These are phyloP conservation scores for Panorpa germanica DNA, from an alignment of 2,888 invertebrate genomes.

Conservation along the genomic window DNA sequence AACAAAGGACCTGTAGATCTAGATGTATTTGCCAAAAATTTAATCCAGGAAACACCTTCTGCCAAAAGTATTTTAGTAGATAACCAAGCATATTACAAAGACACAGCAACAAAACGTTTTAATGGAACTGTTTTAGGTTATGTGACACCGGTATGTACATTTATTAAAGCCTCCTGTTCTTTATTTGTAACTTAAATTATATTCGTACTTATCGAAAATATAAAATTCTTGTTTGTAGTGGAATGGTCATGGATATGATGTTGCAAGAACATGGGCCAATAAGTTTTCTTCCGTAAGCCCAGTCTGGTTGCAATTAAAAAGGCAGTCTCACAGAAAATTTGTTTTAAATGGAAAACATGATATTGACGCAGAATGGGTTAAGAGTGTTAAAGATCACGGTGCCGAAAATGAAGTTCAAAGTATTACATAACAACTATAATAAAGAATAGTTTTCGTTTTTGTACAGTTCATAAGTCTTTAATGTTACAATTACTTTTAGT, in stretches of 20 bases:
- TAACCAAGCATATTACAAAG: constrained; percentile 53
- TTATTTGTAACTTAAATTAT: constrained; percentile 1
- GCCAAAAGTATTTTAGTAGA: constrained; percentile 59
- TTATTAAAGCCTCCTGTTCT: constrained; percentile 2
- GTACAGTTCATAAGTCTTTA: constrained; percentile 10
- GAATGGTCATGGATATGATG: constrained; percentile 87
- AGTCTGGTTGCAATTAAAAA: constrained; percentile 79
- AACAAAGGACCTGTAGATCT: constrained; percentile 34
- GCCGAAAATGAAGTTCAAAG: constrained; percentile 34
- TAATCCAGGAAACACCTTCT: constrained; percentile 46
- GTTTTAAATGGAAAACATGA: constrained; percentile 60
- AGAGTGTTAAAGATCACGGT: constrained; percentile 43
- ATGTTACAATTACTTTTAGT: constrained; percentile 30
- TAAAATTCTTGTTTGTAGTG: constrained; percentile 41
- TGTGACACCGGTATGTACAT: constrained; percentile 69
- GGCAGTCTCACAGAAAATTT: constrained; percentile 39
- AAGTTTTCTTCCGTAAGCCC: constrained; percentile 87
- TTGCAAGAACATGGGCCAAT: constrained; percentile 72
- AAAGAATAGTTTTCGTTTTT: constrained; percentile 1
- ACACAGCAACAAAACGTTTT: constrained; percentile 44
- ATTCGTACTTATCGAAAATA: constrained; percentile 5
- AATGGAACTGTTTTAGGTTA: constrained; percentile 67
- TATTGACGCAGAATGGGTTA: constrained; percentile 69
- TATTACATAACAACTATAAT: constrained; percentile 18
- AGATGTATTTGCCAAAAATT: constrained; percentile 47